Evolutionary conservation across 2,888 invertebrate genomes (phyloP), one percentile per base, ranked within the genome.

Genomic region (Leucoma salicis): DNA sequence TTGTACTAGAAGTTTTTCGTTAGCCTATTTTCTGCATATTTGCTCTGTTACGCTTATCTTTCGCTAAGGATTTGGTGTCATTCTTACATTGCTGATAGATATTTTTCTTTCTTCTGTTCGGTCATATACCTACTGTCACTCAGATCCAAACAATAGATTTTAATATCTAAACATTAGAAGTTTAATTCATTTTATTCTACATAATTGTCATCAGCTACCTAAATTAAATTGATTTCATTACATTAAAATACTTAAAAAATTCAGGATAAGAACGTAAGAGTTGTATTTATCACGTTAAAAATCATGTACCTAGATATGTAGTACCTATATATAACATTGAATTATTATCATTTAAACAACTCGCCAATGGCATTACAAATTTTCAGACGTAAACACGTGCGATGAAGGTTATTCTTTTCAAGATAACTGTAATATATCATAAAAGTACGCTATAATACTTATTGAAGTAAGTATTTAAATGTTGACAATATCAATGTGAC

Each of bases 191-290:
- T n/a, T n/a, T n/a, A n/a, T n/a, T n/a, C n/a, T n/a, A n/a, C n/a
- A n/a, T n/a, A n/a, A n/a, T n/a, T n/a, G n/a, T n/a, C n/a, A n/a
- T n/a, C n/a, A n/a, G n/a, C n/a, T n/a, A n/a, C n/a, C n/a, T n/a
- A n/a, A 4, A 21, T 8, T 21, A 21, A 21, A 21, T 21, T 21
- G 5, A 21, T 21, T 21, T 21, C 6, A 21, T 3, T 8, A 6
- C 8, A 21, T 21, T 21, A 21, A 21, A 21, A 2, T 21, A 21
- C 21, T 21, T 21, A 21, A 21, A 21, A 21, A 8, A 21, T 21
- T 8, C 5, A 21, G 21, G 21, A 5, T 5, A 21, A 4, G 21
- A 21, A 33, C 25, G n/a, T 48, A 50, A 51, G 21, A 37, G 51
- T 8, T 21, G 8, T 29, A 55, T 52, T 36, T 29, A 13, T 29